Base-by-base conservation (phyloP, 2,888 invertebrate species). In the Rosalia funebris region DNA sequence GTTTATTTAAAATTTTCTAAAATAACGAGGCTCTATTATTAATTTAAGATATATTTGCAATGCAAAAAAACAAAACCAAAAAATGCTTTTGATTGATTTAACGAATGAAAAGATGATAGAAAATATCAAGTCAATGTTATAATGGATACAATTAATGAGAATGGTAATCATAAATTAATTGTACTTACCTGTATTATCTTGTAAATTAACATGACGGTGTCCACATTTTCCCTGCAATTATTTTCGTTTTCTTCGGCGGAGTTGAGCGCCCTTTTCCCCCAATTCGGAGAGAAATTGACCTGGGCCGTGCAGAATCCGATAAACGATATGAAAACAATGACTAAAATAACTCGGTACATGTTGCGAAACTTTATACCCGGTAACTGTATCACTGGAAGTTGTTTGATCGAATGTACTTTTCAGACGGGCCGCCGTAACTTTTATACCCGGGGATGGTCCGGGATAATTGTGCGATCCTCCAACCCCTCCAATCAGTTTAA, bases 111-210 rank as follows among this genome's bases (percentile, higher is more conserved):
- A n/a, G n/a, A n/a, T n/a, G n/a, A n/a, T n/a, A n/a, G n/a, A n/a
- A n/a, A n/a, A n/a, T n/a, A n/a, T n/a, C n/a, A n/a, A n/a, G n/a
- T n/a, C n/a, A n/a, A n/a, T n/a, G n/a, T n/a, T n/a, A n/a, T n/a
- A n/a, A n/a, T n/a, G n/a, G n/a, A n/a, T n/a, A n/a, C n/a, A n/a
- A n/a, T n/a, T n/a, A n/a, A n/a, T n/a, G n/a, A n/a, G n/a, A n/a
- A n/a, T n/a, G n/a, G n/a, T n/a, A n/a, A n/a, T n/a, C n/a, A n/a
- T n/a, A n/a, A n/a, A n/a, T n/a, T n/a, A n/a, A n/a, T n/a, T n/a
- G n/a, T n/a, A n/a, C n/a, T n/a, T 73, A 87, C 87, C 84, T 87
- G 84, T 58, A 87, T 84, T 15, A 87, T 80, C 79, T 86, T 87
- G 70, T 87, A 86, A 65, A 87, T 83, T 41, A 84, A 80, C 77